phyloP scores from a whole-genome alignment of 2,797 vertebrate species.

The Alosa sapidissima region DNA sequence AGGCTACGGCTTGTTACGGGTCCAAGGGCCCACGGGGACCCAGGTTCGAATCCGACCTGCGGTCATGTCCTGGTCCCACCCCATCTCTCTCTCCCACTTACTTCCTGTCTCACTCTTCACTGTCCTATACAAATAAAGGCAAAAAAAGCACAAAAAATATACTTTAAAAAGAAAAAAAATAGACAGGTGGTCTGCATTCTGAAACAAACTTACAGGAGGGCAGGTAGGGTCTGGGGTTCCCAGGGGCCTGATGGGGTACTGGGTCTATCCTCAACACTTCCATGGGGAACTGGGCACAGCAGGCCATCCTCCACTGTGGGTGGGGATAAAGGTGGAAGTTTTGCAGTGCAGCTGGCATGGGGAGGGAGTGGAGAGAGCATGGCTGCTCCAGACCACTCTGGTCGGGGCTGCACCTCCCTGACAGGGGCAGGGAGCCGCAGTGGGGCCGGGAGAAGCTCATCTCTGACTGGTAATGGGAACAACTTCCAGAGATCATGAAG shows the following conservation, averaged over 20 bases:
- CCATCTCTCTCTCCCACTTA: too few species aligned
- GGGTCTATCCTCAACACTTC: constrained; percentile 57
- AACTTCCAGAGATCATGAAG: constrained; percentile 56
- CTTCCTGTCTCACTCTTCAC: too few species aligned
- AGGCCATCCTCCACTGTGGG: constrained; percentile 59
- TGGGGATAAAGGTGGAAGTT: constrained; percentile 62
- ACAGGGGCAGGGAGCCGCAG: constrained; percentile 57
- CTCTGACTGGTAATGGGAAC: constrained; percentile 47
- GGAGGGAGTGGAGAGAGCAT: constrained; percentile 71
- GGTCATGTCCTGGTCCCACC: too few species aligned
- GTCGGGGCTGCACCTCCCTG: constrained; percentile 51
- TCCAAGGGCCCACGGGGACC: too few species aligned
- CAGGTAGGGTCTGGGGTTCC: constrained; percentile 47
- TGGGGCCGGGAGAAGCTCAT: constrained; percentile 37
- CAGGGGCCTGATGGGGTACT: constrained; percentile 41
- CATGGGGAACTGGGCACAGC: constrained; percentile 61
- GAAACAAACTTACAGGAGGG: constrained; percentile 65
- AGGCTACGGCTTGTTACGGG: too few species aligned
- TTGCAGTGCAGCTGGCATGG: constrained; percentile 51
- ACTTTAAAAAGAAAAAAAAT: not conserved
- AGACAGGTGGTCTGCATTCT: not conserved
- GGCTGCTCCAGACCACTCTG: constrained; percentile 73
- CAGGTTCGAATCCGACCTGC: too few species aligned
- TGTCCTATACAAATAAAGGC: too few species aligned
- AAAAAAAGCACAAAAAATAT: too few species aligned